Evolutionary conservation across 1,140 invertebrate genomes (phyloP), one percentile per base, ranked within the genome.

Genomic region (Bombus impatiens): DNA sequence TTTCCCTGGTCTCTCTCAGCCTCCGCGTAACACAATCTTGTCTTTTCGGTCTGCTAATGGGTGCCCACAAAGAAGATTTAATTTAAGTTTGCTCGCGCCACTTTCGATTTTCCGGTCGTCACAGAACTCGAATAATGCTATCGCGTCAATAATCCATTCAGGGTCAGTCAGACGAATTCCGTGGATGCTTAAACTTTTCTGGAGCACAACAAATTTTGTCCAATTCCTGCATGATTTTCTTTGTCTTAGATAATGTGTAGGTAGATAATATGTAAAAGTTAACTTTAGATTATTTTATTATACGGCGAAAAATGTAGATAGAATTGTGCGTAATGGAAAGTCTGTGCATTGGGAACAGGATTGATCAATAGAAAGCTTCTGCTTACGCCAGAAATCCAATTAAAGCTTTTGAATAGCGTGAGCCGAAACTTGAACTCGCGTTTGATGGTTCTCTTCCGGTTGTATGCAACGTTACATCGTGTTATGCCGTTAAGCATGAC

Each of bases 61-160:
- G 40, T 12, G 76, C 32, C 37, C 62, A 18, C 32, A 79, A 67
- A 67, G 62, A 86, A 81, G 88, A 90, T 85, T 87, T 90, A 90
- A 90, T 90, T 88, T 88, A 90, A 90, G 82, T 88, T 90, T 75
- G 40, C 65, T 67, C 76, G 71, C 78, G 78, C 83, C 57, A 80
- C 89, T 89, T 90, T 90, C 88, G 88, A 90, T 90, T 89, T 88
- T 86, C 82, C 72, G 65, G 57, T 84, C 35, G 57, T 62, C 72
- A 79, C 65, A 67, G 47, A 78, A 78, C 77, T 88, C 72, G 78
- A 88, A 89, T 82, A 88, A 88, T 88, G 75, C 62, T 40, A 53
- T 47, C 53, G 68, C 65, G 28, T 53, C 42, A 81, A 28, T 62
- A 42, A 67, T 88, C 40, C 74, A 84, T 87, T 79, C 70, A 59